Evolutionary conservation across 2,113 vertebrate genomes (phyloP).

Genomic region (Arothron firmamentum): DNA sequence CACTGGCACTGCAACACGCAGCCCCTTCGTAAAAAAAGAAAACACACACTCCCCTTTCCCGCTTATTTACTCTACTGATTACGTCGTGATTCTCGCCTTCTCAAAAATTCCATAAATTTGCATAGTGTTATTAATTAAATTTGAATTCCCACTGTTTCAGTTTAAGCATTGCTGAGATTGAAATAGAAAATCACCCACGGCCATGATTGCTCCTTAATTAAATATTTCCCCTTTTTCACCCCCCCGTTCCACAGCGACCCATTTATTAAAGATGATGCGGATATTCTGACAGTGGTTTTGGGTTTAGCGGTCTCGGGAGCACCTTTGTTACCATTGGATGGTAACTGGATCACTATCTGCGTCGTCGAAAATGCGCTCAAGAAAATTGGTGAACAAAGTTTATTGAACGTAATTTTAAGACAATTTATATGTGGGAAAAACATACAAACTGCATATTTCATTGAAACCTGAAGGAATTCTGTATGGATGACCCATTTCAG

Average conservation of each 20-base stretch:
- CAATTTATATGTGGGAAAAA: background rate
- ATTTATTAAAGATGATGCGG: conserved; percentile 46
- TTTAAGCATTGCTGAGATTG: conserved; percentile 68
- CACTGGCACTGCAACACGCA: conserved; percentile 5
- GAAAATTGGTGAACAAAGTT: conserved; percentile 15
- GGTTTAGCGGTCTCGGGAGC: conserved; percentile 43
- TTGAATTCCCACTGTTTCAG: conserved; percentile 74
- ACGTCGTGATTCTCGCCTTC: conserved; percentile 58
- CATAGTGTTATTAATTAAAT: conserved; percentile 79
- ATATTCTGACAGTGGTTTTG: conserved; percentile 36
- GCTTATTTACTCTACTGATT: conserved; percentile 72
- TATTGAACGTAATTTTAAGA: conserved; percentile 4
- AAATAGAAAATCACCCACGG: conserved; percentile 75
- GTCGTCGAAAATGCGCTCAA: conserved; percentile 19
- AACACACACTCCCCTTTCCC: conserved; percentile 44
- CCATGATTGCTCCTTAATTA: conserved; percentile 76
- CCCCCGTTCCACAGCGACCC: conserved; percentile 33
- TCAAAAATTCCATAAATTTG: conserved; percentile 75
- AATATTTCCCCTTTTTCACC: conserved; percentile 60
- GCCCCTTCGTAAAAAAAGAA: conserved; percentile 7
- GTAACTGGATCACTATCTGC: conserved; percentile 39
- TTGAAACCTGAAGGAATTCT: background rate
- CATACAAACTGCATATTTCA: background rate
- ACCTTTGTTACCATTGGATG: conserved; percentile 17
- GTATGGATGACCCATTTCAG: background rate